These are phyloP conservation scores for Megathymus violae DNA, from an alignment of 1,140 invertebrate genomes.

Conservation along the genomic window DNA sequence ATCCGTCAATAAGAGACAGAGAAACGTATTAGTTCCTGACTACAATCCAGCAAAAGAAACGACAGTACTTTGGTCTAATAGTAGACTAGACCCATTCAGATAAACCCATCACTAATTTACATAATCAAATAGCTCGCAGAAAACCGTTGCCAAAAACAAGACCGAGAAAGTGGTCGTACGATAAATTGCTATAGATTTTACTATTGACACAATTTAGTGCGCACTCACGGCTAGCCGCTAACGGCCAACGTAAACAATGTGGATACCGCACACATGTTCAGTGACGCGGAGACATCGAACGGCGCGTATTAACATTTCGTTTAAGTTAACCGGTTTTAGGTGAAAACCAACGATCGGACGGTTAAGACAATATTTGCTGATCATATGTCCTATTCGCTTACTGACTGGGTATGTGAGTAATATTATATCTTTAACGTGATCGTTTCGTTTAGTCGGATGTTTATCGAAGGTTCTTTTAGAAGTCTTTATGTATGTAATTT, in stretches of 20 bases:
- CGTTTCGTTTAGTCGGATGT: too few species aligned
- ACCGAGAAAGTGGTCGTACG: constrained; percentile 14
- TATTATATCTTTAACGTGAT: too few species aligned
- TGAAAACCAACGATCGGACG: constrained; percentile 10
- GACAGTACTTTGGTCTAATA: too few species aligned
- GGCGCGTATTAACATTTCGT: constrained; percentile 16
- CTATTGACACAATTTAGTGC: constrained; percentile 33
- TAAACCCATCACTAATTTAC: constrained; percentile 15
- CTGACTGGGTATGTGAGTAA: too few species aligned
- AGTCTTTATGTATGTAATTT: too few species aligned
- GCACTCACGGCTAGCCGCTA: constrained; percentile 34
- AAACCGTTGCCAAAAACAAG: constrained; percentile 23
- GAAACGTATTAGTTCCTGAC: too few species aligned
- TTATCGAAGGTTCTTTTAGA: too few species aligned
- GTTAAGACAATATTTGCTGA: constrained; percentile 5
- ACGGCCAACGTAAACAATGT: constrained; percentile 35
- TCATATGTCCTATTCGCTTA: too few species aligned
- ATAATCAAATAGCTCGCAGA: constrained; percentile 7
- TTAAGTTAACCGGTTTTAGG: constrained; percentile 24
- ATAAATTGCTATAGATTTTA: constrained; percentile 31
- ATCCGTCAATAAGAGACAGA: too few species aligned
- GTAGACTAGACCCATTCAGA: not conserved
- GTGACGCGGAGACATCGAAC: constrained; percentile 30
- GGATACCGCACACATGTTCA: constrained; percentile 30
- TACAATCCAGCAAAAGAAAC: too few species aligned